Evolutionary conservation across 2,888 invertebrate species (phyloP).

Genomic region (Plebejus melissa): DNA sequence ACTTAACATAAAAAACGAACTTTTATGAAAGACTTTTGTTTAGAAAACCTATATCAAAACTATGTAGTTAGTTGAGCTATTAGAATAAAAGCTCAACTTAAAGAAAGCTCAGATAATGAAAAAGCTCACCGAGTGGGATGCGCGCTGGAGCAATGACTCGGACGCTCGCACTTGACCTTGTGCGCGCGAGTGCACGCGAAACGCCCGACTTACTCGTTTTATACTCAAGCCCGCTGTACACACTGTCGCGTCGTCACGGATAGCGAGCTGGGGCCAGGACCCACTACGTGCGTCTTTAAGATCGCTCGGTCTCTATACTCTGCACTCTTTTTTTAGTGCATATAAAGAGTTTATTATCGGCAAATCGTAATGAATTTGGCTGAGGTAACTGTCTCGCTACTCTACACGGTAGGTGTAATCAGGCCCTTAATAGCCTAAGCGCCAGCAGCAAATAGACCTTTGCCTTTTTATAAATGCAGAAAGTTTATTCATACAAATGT

Average conservation of each 20-base stretch:
- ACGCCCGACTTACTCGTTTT: conserved; percentile 67
- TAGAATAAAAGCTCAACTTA: conserved; percentile 3
- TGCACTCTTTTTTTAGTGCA: no score
- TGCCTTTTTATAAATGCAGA: no score
- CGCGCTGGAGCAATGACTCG: conserved; percentile 68
- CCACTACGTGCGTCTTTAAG: no score
- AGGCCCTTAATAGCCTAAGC: no score
- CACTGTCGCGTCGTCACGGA: conserved; percentile 42
- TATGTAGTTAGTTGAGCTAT: background rate
- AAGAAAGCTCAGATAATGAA: conserved; percentile 4
- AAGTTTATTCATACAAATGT: no score
- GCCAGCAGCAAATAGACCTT: no score
- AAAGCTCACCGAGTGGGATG: conserved; percentile 36
- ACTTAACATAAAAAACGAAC: background rate
- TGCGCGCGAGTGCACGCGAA: conserved; percentile 69
- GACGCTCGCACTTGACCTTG: conserved; percentile 74
- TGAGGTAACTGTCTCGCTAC: no score
- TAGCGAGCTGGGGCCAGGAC: conserved; percentile 21
- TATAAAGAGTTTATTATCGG: no score
- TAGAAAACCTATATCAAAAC: background rate
- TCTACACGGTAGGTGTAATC: no score
- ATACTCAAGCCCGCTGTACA: conserved; percentile 56
- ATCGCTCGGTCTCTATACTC: no score
- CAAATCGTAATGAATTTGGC: no score
- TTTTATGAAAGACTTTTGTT: background rate